Evolutionary conservation across 2,888 invertebrate genomes (phyloP).

Genomic region (Alitta virens): DNA sequence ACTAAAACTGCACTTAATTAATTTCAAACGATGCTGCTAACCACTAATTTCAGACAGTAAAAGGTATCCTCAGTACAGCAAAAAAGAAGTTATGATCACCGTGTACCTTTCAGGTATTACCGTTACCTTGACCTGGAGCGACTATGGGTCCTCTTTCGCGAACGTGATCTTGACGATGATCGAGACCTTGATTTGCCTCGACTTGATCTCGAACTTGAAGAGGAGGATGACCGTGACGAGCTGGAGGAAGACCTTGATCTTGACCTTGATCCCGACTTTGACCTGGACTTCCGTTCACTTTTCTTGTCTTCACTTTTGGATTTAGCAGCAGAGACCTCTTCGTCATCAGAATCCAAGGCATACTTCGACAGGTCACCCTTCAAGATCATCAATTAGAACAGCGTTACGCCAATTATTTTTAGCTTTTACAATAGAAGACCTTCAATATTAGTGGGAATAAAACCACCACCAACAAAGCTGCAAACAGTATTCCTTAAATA

Average conservation of each 20-base stretch:
- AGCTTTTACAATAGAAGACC: neutral
- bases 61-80: neutral
- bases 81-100: neutral
- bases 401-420: neutral
- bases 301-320: slow-evolving; percentile 1
- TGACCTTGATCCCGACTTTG: slow-evolving; percentile 26
- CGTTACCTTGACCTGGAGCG: slow-evolving; percentile 36
- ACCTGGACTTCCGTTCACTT: neutral
- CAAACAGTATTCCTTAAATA: too few species aligned
- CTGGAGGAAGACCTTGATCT: slow-evolving; percentile 15
- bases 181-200: slow-evolving; percentile 10
- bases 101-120: slow-evolving; percentile 2
- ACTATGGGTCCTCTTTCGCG: slow-evolving; percentile 20
- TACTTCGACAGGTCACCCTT: slow-evolving; percentile 74
- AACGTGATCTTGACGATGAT: slow-evolving; percentile 10
- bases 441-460: too few species aligned
- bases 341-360: slow-evolving; percentile 77
- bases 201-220: slow-evolving; percentile 22
- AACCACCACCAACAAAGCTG: too few species aligned
- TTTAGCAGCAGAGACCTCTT: slow-evolving; percentile 56
- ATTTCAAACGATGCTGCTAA: neutral
- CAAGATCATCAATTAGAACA: slow-evolving; percentile 43
- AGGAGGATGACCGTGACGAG: slow-evolving; percentile 29
- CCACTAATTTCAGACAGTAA: neutral
- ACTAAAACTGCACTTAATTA: neutral